phyloP scores from a whole-genome alignment of 2,888 invertebrate species.

The Drosophila subquinaria region DNA sequence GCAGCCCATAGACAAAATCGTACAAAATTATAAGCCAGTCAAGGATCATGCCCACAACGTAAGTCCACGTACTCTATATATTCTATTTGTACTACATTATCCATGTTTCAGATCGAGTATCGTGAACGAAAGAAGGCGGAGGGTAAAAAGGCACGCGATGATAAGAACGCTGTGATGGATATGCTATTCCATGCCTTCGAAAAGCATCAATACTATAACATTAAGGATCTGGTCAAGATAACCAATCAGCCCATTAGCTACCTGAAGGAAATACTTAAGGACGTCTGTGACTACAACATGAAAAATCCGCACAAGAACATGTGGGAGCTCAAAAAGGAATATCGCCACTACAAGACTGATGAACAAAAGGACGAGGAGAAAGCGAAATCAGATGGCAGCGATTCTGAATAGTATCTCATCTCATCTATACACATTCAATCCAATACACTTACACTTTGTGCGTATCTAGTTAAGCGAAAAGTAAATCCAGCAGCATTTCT shows the following conservation, averaged over 20 bases:
- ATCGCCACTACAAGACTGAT: constrained; percentile 96
- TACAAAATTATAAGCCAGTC: constrained; percentile 96
- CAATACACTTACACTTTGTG: constrained; percentile 30
- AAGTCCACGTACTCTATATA: constrained; percentile 82
- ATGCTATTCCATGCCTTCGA: constrained; percentile 99
- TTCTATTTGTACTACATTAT: constrained; percentile 55
- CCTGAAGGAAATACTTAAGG: constrained; percentile 98
- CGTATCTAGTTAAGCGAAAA: constrained; percentile 31
- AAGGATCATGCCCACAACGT: constrained; percentile 97
- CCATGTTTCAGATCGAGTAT: constrained; percentile 91
- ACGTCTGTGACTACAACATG: constrained; percentile 98
- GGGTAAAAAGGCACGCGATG: constrained; percentile 97
- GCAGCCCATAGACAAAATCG: constrained; percentile 94
- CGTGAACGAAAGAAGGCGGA: constrained; percentile 96
- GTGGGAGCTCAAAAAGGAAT: constrained; percentile 99
- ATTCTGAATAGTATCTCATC: constrained; percentile 77
- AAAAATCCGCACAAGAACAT: constrained; percentile 99
- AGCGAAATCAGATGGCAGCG: constrained; percentile 84
- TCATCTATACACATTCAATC: constrained; percentile 5
- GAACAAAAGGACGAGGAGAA: constrained; percentile 88
- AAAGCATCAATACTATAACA: constrained; percentile 99
- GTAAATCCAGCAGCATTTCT: constrained; percentile 36
- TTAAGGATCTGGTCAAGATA: constrained; percentile 96
- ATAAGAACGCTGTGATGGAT: constrained; percentile 97
- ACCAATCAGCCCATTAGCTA: constrained; percentile 98